Conservation (phyloP, 2,888 invertebrate genomes). For the Hydrotaea cyrtoneurina region DNA sequence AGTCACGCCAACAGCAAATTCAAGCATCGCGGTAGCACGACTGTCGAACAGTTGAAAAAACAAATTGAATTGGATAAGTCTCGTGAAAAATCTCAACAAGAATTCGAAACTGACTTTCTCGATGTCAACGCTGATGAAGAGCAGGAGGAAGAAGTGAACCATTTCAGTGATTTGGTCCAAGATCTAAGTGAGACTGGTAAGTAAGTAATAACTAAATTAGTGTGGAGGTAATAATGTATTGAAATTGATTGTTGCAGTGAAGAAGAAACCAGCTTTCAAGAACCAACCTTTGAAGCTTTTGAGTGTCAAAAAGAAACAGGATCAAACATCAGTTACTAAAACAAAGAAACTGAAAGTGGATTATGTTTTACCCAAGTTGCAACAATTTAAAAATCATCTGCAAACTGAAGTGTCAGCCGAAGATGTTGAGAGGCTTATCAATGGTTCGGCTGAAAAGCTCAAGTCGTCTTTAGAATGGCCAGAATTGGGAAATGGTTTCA, state of each 20-base stretch:
- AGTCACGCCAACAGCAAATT: slow-evolving; percentile 60
- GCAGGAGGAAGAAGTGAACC: slow-evolving; percentile 39
- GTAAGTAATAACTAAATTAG: neutral
- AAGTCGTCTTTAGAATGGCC: slow-evolving; percentile 54
- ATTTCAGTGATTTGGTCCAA: slow-evolving; percentile 53
- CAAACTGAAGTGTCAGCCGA: slow-evolving; percentile 85
- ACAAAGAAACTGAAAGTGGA: slow-evolving; percentile 13
- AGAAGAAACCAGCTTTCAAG: slow-evolving; percentile 60
- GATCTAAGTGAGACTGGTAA: slow-evolving; percentile 56
- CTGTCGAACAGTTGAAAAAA: slow-evolving; percentile 55
- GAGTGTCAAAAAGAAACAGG: slow-evolving; percentile 49
- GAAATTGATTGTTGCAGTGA: slow-evolving; percentile 31
- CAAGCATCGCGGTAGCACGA: slow-evolving; percentile 63
- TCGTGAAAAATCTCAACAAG: slow-evolving; percentile 18
- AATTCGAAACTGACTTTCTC: neutral
- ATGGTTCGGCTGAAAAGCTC: slow-evolving; percentile 74
- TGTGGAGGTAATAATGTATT: neutral
- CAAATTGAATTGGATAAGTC: slow-evolving; percentile 61
- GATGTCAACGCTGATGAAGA: neutral
- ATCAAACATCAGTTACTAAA: neutral
- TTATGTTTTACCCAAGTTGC: slow-evolving; percentile 44
- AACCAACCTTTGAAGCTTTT: slow-evolving; percentile 50
- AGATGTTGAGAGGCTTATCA: slow-evolving; percentile 83
- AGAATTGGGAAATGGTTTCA: slow-evolving; percentile 42
- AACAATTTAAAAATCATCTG: slow-evolving; percentile 82